Base-by-base conservation (phyloP, 2,888 invertebrate genomes). In the Leistus spinibarbis region DNA sequence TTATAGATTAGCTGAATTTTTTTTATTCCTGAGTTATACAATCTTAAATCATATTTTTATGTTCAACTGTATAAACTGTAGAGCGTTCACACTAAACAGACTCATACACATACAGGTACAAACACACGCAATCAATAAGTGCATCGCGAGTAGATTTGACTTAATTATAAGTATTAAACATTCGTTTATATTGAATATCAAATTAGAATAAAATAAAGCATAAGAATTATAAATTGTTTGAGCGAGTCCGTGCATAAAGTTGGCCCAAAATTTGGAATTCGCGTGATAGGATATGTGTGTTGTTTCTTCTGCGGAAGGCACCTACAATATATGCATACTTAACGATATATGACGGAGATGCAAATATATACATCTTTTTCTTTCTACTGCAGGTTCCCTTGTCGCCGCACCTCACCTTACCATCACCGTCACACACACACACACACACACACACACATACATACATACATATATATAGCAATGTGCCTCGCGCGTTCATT, bases 401-500 rank as follows among this genome's bases (percentile, higher is more conserved):
- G 60, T 22, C 60, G 2, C 60, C 17, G 20, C 16, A 17, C 23
- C 27, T 23, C 23, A 16, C 27, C 64, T n/a, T 63, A 22, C 63
- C 22, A 63, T 20, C 62, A n/a, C n/a, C n/a, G n/a, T n/a, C 13
- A 7, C 10, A n/a, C 10, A 16, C n/a, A n/a, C n/a, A 17, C 5
- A 57, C 2, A 57, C 20, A 57, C 9, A 19, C 13, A 57, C 57
- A 57, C 17, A 57, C n/a, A 10, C 3, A 62, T 20, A 62, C 62
- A 13, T 20, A 17, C 62, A 62, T 27, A 27, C 5, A 27, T 7
- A 27, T 5, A 57, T 2, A 17, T 13, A 57, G 57, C 3, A 19
- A 57, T 22, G 63, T n/a, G 23, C n/a, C 27, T 17, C 40, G 20
- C 76, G 74, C 78, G 77, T 79, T 80, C 79, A 80, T 80, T 80